A percentile compares a stretch with the other conserved stretches of the same genome.
These are phyloP conservation scores for Eulemur rufifrons DNA, from an alignment of 2,113 vertebrate genomes.

Conservation along the genomic window DNA sequence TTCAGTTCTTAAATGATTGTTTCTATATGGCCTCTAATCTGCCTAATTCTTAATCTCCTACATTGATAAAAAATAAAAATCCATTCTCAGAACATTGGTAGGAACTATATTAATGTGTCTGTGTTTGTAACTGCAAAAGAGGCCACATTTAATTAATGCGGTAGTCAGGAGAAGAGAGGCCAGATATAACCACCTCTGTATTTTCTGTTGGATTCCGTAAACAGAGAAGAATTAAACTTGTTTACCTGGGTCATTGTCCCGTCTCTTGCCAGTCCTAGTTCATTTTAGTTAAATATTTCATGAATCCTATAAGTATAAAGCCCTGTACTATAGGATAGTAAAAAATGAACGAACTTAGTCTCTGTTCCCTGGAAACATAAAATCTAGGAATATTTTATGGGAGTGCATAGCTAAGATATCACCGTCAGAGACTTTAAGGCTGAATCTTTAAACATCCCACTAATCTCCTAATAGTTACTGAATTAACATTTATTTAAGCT, in stretches of 20 bases:
- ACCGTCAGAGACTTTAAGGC: background rate
- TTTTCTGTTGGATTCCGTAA: background rate
- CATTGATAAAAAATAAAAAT: background rate
- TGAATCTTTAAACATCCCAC: background rate
- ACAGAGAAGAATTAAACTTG: background rate
- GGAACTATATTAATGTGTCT: background rate
- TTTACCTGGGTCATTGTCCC: background rate
- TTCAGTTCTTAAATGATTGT: background rate
- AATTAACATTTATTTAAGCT: conserved; percentile 6
- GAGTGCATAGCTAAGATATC: background rate
- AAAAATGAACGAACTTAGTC: background rate
- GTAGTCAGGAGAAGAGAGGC: background rate
- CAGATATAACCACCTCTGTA: background rate
- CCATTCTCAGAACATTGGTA: background rate
- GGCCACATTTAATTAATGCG: background rate
- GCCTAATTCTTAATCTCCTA: background rate
- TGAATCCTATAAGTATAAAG: background rate
- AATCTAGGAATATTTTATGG: background rate
- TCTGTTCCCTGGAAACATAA: background rate
- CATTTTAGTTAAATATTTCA: background rate
- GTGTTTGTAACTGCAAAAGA: background rate
- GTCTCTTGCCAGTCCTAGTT: background rate
- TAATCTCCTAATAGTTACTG: background rate
- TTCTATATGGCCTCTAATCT: background rate
- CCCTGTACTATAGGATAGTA: background rate